Evolutionary conservation across 2,797 vertebrate species (phyloP).

Genomic region (Geotria australis): DNA sequence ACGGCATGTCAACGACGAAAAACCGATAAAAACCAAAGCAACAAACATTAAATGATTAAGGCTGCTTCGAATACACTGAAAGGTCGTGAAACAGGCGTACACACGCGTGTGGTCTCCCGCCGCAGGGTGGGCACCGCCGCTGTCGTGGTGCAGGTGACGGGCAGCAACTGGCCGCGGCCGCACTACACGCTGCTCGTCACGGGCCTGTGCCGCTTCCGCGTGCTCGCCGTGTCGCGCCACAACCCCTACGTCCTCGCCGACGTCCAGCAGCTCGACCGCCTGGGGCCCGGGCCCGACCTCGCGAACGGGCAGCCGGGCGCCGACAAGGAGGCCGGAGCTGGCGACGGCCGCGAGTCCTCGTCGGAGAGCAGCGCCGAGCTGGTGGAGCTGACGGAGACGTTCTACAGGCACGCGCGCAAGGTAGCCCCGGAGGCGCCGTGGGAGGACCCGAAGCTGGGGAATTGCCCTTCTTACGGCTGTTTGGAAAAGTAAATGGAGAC

Average conservation of each 20-base stretch:
- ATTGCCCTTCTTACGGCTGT: too few relatives aligned
- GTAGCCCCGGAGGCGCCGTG: slow-evolving; percentile 8
- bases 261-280: slow-evolving; percentile 60
- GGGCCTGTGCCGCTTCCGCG: slow-evolving; percentile 58
- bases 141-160: slow-evolving; percentile 64
- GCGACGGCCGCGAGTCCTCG: not conserved
- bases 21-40: too few relatives aligned
- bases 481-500: too few relatives aligned
- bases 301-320: too few relatives aligned
- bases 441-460: too few relatives aligned
- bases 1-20: too few relatives aligned
- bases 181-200: slow-evolving; percentile 79
- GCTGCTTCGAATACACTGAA: too few relatives aligned
- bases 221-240: slow-evolving; percentile 38
- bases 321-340: slow-evolving; percentile 17
- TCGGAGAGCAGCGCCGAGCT: slow-evolving; percentile 25
- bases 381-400: slow-evolving; percentile 42
- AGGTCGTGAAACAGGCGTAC: too few relatives aligned
- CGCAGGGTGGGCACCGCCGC: slow-evolving; percentile 64
- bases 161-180: slow-evolving; percentile 93
- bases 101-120: not conserved
- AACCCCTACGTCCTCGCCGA: slow-evolving; percentile 52
- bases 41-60: too few relatives aligned
- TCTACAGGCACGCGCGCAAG: slow-evolving; percentile 64
- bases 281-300: slow-evolving; percentile 14